phyloP scores from a whole-genome alignment of 2,113 vertebrate genomes.

The Plecturocebus donacophilus region DNA sequence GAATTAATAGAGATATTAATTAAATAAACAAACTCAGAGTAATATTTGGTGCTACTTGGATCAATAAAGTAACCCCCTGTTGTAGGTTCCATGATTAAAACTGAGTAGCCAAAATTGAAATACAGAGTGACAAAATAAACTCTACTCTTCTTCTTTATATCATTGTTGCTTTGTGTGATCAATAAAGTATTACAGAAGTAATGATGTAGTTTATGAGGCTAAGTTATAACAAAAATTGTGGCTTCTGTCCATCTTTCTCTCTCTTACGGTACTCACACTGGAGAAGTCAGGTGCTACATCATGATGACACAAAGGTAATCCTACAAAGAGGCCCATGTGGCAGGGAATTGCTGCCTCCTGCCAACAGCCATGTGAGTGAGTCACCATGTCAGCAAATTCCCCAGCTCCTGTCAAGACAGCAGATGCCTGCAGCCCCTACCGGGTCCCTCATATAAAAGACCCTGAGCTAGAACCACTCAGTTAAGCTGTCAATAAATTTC shows the following conservation, averaged over 20 bases:
- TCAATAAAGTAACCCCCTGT: neutral
- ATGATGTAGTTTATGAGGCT: neutral
- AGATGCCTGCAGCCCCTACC: neutral
- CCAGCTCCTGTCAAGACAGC: neutral
- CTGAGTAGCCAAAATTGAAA: neutral
- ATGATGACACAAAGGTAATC: neutral
- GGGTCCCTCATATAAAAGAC: neutral
- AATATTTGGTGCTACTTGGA: neutral
- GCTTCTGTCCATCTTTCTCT: neutral
- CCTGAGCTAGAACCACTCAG: neutral
- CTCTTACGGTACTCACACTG: neutral
- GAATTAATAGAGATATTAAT: neutral
- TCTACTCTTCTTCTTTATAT: fast-evolving
- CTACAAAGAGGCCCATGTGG: neutral
- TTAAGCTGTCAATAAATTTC: neutral
- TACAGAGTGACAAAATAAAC: neutral
- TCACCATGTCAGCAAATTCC: neutral
- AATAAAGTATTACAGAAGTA: neutral
- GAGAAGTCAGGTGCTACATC: neutral
- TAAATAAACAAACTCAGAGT: neutral
- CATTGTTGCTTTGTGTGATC: neutral
- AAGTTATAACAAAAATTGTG: neutral
- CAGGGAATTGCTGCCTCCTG: neutral
- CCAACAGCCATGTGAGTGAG: neutral
- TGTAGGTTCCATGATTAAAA: neutral